Evolutionary conservation across 2,888 invertebrate species (phyloP), one percentile per base, ranked within the genome.

Genomic region (Rhamphomyia laevipes): DNA sequence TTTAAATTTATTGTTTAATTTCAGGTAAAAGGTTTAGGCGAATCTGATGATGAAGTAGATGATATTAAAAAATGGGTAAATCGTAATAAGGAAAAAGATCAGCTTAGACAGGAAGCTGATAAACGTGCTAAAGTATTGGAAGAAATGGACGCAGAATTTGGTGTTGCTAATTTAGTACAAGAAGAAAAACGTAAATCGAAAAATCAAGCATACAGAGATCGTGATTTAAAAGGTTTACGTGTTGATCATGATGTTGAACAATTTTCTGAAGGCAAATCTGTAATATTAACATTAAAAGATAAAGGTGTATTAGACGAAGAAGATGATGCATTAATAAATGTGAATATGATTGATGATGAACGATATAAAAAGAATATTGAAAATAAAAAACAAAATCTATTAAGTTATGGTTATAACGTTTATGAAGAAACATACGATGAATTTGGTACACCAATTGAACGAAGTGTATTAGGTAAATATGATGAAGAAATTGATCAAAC

Each of bases 121-220:
- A 59, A 58, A 83, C 88, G 71, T 68, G 96, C 93, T 18, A 92
- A 91, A 66, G 78, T 89, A 75, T 69, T 97, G 62, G 92, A 95
- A 70, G 93, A 96, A 71, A 78, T 97, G 76, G 97, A 97, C 71
- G 86, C 81, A 57, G 93, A 89, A 66, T 95, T 96, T 76, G 95
- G 94, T 30, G 82, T 94, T 52, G 79, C 82, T 13, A 86, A 84
- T 59, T 73, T 94, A 44, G 78, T 95, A n/a, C 85, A 86, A 55
- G 81, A 86, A 57, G 89, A 89, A 60, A 77, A 78, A 55, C 73
- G 71, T 52, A 77, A 77, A 45, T 74, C 78, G 23, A 70, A 65
- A 30, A 72, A 66, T 41, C 67, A 71, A 45, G 76, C 81, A 6
- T 94, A 94, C 68, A 73, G 78, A 1, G 77, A 80, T 44, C 76